Conservation (phyloP, 2,888 invertebrate genomes). For the Eremobia ochroleuca region DNA sequence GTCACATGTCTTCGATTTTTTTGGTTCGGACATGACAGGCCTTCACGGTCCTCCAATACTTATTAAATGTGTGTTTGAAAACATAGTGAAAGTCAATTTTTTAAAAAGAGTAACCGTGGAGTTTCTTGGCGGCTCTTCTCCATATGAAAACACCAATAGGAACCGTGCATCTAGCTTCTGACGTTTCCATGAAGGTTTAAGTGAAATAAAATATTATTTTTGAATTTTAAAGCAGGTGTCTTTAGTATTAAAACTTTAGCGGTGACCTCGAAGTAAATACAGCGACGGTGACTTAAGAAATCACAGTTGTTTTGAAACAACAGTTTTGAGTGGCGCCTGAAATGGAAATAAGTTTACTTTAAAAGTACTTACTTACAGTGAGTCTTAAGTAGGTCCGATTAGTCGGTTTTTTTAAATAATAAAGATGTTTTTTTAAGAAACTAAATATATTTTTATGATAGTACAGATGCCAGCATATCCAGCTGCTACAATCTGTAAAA, state of each 20-base stretch:
- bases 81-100: neutral
- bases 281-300: neutral
- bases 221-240: neutral
- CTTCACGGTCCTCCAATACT: neutral
- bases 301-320: constrained; percentile 7
- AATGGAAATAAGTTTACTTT: constrained; percentile 13
- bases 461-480: too few species aligned
- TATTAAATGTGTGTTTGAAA: neutral
- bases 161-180: too few species aligned
- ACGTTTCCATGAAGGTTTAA: neutral
- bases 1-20: neutral
- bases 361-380: neutral
- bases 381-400: neutral
- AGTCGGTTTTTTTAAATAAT: neutral
- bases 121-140: neutral
- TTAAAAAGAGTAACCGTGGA: neutral
- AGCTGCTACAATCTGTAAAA: neutral
- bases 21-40: too few species aligned
- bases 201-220: neutral
- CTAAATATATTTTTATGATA: neutral
- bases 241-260: neutral
- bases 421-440: neutral
- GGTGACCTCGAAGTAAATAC: neutral
- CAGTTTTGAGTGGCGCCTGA: neutral
- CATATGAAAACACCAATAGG: too few species aligned